phyloP scores from a whole-genome alignment of 2,797 vertebrate genomes.

The Alcedo atthis region DNA sequence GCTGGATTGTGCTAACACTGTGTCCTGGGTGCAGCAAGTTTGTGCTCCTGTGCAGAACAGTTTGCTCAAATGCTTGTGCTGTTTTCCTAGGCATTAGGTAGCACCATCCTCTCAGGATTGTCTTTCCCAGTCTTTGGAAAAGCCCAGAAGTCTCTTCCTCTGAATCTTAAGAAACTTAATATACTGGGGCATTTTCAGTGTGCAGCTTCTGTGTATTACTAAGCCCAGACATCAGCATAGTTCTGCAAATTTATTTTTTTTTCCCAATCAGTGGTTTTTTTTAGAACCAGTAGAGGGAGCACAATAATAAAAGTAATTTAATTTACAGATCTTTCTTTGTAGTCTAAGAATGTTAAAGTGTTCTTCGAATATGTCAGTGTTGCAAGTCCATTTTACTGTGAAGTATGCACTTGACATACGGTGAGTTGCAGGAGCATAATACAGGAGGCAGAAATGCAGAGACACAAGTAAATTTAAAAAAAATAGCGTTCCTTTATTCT shows the following conservation, averaged over 20 bases:
- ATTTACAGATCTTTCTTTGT: neutral
- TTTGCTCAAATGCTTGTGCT: neutral
- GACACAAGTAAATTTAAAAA: neutral
- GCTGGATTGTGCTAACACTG: neutral
- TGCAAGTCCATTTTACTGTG: neutral
- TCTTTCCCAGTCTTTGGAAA: neutral
- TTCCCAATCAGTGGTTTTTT: neutral
- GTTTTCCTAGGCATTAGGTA: neutral
- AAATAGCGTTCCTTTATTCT: neutral
- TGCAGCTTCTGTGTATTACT: neutral
- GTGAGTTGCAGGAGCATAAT: neutral
- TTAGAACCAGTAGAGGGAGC: constrained; percentile 57
- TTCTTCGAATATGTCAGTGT: neutral
- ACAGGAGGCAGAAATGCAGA: neutral
- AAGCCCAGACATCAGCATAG: neutral
- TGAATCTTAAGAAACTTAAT: neutral
- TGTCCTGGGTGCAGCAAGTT: neutral
- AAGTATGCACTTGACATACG: no score
- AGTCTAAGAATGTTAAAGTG: neutral
- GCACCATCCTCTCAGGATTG: neutral
- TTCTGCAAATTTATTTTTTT: neutral
- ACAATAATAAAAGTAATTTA: neutral
- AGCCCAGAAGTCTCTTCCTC: neutral
- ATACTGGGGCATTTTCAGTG: neutral
- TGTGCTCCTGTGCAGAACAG: fast-evolving